phyloP scores from a whole-genome alignment of 2,888 invertebrate species.

The Tenthredo livida region DNA sequence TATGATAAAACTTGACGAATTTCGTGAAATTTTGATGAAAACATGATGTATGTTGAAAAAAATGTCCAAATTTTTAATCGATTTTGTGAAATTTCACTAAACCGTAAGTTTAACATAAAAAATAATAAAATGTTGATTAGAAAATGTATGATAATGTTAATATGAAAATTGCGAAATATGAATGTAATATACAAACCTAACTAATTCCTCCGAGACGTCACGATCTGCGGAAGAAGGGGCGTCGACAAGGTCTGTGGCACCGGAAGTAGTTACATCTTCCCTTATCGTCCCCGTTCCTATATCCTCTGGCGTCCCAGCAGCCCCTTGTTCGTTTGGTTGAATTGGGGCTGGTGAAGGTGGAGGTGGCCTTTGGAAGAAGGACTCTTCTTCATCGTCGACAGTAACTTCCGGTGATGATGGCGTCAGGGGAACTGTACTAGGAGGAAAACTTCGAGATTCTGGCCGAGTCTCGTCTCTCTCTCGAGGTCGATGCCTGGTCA shows the following conservation, averaged over 20 bases:
- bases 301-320: slow-evolving; percentile 43
- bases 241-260: slow-evolving; percentile 63
- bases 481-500: slow-evolving; percentile 83
- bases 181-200: slow-evolving; percentile 63
- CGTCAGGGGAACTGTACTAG: slow-evolving; percentile 72
- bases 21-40: too few relatives aligned
- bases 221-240: slow-evolving; percentile 61
- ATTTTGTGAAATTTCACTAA: background rate
- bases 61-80: background rate
- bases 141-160: background rate
- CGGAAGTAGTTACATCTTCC: slow-evolving; percentile 28
- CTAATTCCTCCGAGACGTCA: slow-evolving; percentile 69
- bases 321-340: slow-evolving; percentile 63
- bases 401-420: slow-evolving; percentile 58
- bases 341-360: slow-evolving; percentile 78
- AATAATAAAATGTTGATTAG: background rate
- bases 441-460: slow-evolving; percentile 88
- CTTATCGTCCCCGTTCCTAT: background rate
- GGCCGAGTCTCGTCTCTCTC: slow-evolving; percentile 82
- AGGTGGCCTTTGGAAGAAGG: slow-evolving; percentile 81
- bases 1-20: too few relatives aligned
- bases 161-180: background rate
- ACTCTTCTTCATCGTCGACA: slow-evolving; percentile 78
- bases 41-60: too few relatives aligned
- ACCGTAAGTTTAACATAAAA: background rate